These are phyloP conservation scores for Aplodontia rufa DNA, from an alignment of 2,113 vertebrate species.

Conservation along the genomic window DNA sequence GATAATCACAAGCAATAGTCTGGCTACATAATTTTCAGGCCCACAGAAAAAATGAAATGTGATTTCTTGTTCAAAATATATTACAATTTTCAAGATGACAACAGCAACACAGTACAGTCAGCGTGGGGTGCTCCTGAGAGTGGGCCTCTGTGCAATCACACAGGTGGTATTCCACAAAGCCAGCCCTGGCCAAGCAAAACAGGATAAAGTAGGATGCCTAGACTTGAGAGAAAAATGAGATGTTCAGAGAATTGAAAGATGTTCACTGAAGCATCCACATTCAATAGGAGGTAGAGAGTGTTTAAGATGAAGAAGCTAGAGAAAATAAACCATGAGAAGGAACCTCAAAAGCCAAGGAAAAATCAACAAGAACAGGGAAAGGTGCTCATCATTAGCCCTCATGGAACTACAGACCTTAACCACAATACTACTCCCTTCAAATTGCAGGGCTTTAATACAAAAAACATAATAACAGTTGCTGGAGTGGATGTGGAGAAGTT, in stretches of 20 bases:
- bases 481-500: neutral
- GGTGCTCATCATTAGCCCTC: neutral
- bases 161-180: rapidly evolving
- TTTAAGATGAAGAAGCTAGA: neutral
- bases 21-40: neutral
- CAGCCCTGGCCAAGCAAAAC: rapidly evolving
- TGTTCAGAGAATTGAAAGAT: neutral
- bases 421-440: neutral
- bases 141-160: rapidly evolving
- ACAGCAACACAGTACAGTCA: neutral
- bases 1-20: neutral
- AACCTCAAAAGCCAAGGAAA: neutral
- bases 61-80: neutral
- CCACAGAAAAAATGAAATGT: neutral
- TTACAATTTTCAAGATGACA: neutral
- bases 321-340: neutral
- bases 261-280: neutral
- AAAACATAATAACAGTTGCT: neutral
- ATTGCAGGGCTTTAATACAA: neutral
- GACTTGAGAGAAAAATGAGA: neutral
- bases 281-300: neutral
- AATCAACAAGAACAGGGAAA: neutral
- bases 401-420: neutral
- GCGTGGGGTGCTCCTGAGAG: rapidly evolving
- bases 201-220: neutral